Base-by-base conservation (phyloP, 2,888 invertebrate genomes). In the Aleiodes testaceus region DNA sequence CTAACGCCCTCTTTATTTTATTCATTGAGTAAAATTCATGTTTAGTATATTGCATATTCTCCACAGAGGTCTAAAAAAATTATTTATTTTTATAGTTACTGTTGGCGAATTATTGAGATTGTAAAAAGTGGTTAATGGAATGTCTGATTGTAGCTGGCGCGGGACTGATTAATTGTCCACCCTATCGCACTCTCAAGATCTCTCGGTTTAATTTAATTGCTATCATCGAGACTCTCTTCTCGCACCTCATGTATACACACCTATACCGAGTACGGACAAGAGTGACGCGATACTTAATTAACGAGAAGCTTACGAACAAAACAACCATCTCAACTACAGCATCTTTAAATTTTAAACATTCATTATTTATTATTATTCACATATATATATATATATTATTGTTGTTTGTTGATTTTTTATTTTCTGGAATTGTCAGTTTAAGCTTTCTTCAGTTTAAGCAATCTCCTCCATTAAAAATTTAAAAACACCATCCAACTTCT, bases 161-260 rank as follows among this genome's bases (percentile, higher is more conserved):
- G 79, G 76, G 75, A 75, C 81, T 83, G 84, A 85, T 85, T 83
- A 84, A 85, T 85, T 80, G 83, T 76, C 72, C 73, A 70, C 79
- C 36, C 81, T 84, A 85, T 85, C 85, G 78, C 26, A 66, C 30
- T 68, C 74, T 75, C 74, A 77, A 77, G 81, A 84, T 85, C 84
- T 83, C 78, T 59, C 42, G 79, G 75, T 82, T 84, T 81, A 81
- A 82, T 83, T 83, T 81, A 85, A 84, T 84, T 82, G 81, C 82
- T 78, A 84, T 83, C 81, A 79, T 80, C 81, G 80, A 72, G 65
- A 67, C 70, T 63, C 71, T 12, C 59, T 53, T 47, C 53, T 66
- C 52, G 30, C 52, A 55, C 72, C 42, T 66, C 50, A 47, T 63
- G 26, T 68, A 55, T 59, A 61, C 61, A 42, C 42, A 59, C 59